phyloP scores from a whole-genome alignment of 2,797 vertebrate genomes.

The Rhinogobio ventralis region DNA sequence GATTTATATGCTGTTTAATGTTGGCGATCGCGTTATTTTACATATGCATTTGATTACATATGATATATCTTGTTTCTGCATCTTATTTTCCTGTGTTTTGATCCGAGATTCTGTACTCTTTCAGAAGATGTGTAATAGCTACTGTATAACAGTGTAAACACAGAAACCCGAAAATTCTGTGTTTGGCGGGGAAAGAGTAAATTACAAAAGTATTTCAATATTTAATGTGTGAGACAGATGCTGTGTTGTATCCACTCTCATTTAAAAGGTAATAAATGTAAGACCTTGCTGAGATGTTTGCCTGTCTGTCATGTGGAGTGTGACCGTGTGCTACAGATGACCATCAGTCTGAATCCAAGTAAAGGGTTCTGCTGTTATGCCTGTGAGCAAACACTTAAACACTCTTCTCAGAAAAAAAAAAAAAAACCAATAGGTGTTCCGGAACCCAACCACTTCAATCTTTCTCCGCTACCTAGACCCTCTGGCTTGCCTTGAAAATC shows the following conservation, averaged over 20 bases:
- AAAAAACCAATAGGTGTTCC: conserved; percentile 9
- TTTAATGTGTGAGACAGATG: neutral
- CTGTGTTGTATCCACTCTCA: neutral
- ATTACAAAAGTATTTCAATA: neutral
- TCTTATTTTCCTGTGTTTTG: no score
- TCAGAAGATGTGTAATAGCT: no score
- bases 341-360: neutral
- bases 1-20: no score
- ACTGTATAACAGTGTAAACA: no score
- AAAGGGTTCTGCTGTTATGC: conserved; percentile 30
- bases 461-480: conserved; percentile 23
- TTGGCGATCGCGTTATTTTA: no score
- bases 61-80: no score
- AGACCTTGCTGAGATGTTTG: neutral
- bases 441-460: conserved; percentile 33
- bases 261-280: neutral
- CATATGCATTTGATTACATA: no score
- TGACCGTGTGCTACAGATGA: neutral
- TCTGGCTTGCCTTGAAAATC: conserved; percentile 36
- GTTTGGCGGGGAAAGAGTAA: neutral
- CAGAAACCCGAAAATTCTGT: no score
- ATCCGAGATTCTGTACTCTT: no score
- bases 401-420: neutral
- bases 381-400: conserved; percentile 32
- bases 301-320: neutral